Conservation (phyloP, 2,113 vertebrate species). For the Zosterops borbonicus region DNA sequence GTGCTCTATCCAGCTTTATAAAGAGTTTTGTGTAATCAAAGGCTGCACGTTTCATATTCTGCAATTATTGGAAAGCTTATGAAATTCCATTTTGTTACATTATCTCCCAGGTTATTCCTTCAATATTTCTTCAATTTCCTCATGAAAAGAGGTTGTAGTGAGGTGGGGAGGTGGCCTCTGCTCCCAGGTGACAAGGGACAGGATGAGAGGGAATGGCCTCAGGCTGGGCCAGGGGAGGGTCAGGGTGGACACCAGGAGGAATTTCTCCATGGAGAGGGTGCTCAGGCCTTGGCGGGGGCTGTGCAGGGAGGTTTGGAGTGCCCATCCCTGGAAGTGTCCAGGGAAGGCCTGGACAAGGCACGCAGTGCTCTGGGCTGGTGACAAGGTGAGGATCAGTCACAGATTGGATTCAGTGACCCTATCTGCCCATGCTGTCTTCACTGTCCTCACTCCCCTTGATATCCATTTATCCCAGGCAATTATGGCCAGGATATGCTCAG, state of each 20-base stretch:
- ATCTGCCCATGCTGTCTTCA: neutral
- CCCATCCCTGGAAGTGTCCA: neutral
- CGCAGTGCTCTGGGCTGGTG: neutral
- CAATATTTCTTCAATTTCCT: neutral
- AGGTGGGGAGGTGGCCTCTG: neutral
- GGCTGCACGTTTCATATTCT: neutral
- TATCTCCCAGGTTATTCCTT: neutral
- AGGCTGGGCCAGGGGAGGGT: rapidly evolving
- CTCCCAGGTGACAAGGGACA: neutral
- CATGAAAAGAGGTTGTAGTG: neutral
- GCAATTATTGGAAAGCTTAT: neutral
- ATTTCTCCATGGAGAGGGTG: neutral
- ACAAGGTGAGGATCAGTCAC: no score
- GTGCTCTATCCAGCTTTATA: neutral
- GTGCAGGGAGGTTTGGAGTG: neutral
- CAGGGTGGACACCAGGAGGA: neutral
- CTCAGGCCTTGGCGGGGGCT: neutral
- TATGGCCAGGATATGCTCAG: neutral
- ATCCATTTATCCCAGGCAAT: neutral
- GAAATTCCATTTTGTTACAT: neutral
- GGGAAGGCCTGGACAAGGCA: rapidly evolving
- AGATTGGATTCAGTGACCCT: neutral
- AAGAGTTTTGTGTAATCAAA: neutral
- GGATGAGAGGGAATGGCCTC: rapidly evolving
- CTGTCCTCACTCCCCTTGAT: neutral